Percentiles rank a stretch among this genome's conserved stretches.
These are phyloP conservation scores for Hucho hucho DNA, from an alignment of 2,113 vertebrate genomes.

Conservation along the genomic window DNA sequence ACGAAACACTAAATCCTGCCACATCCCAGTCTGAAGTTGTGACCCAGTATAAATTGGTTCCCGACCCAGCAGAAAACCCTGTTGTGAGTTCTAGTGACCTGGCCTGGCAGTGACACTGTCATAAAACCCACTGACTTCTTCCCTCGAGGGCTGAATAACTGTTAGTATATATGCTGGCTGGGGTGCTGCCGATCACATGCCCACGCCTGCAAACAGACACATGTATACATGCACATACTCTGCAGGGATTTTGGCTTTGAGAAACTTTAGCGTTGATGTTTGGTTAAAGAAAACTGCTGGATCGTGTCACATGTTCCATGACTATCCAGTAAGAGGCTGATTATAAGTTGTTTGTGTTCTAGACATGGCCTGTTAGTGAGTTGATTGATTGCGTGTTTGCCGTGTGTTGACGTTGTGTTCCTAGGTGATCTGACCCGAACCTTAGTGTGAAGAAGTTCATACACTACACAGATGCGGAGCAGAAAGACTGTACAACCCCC, in stretches of 20 bases:
- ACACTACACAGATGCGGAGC: too few relatives aligned
- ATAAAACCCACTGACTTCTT: not conserved
- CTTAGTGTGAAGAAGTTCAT: slow-evolving; percentile 18
- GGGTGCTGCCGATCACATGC: not conserved
- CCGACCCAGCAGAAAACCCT: slow-evolving; percentile 19
- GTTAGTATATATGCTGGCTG: not conserved
- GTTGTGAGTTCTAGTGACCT: slow-evolving; percentile 20
- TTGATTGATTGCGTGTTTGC: slow-evolving; percentile 48
- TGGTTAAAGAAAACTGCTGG: not conserved
- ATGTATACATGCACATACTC: not conserved
- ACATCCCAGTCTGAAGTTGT: slow-evolving; percentile 7
- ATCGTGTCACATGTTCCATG: not conserved
- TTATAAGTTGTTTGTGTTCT: slow-evolving; percentile 22
- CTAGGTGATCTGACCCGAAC: slow-evolving; percentile 21
- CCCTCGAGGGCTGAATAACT: not conserved
- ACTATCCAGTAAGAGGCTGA: not conserved
- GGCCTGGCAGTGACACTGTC: slow-evolving; percentile 10
- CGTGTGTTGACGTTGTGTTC: slow-evolving; percentile 31
- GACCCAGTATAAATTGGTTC: slow-evolving; percentile 5
- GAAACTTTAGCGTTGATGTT: not conserved
- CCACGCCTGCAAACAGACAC: not conserved
- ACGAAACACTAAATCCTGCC: slow-evolving; percentile 29
- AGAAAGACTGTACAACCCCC: too few relatives aligned
- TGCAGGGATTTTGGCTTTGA: not conserved
- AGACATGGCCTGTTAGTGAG: slow-evolving; percentile 29